These are phyloP conservation scores for Holotrichia oblita DNA, from an alignment of 1,140 invertebrate genomes.

Conservation along the genomic window DNA sequence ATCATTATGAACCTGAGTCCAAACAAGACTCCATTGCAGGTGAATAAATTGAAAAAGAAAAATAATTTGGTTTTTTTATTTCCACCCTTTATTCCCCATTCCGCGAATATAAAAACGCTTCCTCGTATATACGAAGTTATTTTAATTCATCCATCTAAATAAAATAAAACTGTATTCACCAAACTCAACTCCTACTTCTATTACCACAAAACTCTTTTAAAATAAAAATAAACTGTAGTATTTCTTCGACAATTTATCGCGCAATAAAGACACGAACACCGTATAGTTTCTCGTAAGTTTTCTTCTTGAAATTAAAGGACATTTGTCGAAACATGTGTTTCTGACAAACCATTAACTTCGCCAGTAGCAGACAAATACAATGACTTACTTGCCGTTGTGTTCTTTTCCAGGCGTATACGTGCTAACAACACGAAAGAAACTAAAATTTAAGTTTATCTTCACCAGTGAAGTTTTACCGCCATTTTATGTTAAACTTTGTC, in stretches of 20 bases:
- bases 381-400: not conserved
- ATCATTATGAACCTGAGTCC: no score
- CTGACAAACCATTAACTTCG: slow-evolving; percentile 16
- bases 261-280: not conserved
- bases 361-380: not conserved
- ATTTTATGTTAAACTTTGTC: slow-evolving; percentile 12
- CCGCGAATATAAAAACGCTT: no score
- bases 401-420: not conserved
- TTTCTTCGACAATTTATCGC: not conserved
- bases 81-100: no score
- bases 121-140: no score
- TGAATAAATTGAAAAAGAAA: no score
- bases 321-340: not conserved
- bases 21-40: no score
- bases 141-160: no score
- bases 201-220: no score
- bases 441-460: not conserved
- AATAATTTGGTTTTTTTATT: no score
- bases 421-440: not conserved
- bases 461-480: not conserved
- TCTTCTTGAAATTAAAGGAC: slow-evolving; percentile 16
- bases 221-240: not conserved
- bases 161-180: no score
- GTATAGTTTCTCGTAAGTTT: not conserved
- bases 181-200: no score